phyloP scores from a whole-genome alignment of 2,113 vertebrate genomes.

The Myotis brandtii region DNA sequence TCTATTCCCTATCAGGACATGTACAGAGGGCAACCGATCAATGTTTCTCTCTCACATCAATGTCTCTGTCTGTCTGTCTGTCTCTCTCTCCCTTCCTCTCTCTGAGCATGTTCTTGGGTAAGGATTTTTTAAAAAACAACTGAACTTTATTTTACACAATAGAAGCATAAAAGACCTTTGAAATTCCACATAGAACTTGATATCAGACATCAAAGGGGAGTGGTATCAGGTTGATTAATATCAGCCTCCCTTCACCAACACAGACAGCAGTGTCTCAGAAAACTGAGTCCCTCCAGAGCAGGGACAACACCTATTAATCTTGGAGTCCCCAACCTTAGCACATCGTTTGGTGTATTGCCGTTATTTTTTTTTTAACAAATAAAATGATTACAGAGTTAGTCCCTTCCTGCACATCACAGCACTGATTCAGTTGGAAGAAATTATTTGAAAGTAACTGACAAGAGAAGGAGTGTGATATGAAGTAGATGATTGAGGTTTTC shows the following conservation, averaged over 20 bases:
- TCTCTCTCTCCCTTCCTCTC: too few relatives aligned
- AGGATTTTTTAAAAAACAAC: background rate
- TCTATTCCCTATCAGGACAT: too few relatives aligned
- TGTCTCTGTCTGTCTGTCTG: too few relatives aligned
- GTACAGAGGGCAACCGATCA: too few relatives aligned
- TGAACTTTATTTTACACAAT: background rate
- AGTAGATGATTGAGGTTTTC: constrained; percentile 3
- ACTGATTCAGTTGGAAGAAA: background rate
- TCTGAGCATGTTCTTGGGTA: too few relatives aligned
- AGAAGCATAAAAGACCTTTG: background rate
- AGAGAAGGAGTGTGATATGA: background rate
- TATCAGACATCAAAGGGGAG: background rate
- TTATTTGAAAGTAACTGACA: background rate
- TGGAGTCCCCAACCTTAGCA: background rate
- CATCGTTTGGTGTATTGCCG: background rate
- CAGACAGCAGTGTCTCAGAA: background rate
- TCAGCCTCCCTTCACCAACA: background rate
- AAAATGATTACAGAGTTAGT: background rate
- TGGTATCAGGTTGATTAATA: background rate
- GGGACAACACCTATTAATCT: background rate
- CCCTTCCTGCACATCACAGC: background rate
- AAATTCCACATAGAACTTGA: background rate
- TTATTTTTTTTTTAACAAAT: background rate
- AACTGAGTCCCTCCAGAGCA: background rate
- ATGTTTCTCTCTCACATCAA: too few relatives aligned